A percentile compares a stretch with the other conserved stretches of the same genome.
phyloP scores from a whole-genome alignment of 1,140 invertebrate species.

The Brevipalpus yothersi region DNA sequence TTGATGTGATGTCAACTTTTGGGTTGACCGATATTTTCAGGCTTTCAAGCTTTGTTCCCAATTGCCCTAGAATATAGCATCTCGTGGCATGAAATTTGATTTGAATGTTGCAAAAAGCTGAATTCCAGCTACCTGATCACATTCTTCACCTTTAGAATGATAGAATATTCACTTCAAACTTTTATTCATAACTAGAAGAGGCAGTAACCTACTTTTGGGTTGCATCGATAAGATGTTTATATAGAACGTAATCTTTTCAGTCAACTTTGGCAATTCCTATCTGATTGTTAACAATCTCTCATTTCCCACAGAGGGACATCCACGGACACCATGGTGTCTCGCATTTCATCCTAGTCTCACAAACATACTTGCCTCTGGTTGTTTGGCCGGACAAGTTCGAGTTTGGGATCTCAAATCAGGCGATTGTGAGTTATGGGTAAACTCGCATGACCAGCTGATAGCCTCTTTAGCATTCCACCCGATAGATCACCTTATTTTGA shows the following conservation, averaged over 20 bases:
- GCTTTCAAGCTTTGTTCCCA: no score
- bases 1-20: no score
- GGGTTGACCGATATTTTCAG: no score
- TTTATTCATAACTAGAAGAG: neutral
- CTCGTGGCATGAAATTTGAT: no score
- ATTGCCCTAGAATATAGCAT: no score
- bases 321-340: constrained; percentile 70
- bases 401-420: constrained; percentile 73
- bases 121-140: no score
- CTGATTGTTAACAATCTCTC: no score
- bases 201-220: no score
- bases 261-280: neutral
- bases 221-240: no score
- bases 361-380: constrained; percentile 61
- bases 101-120: no score
- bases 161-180: neutral
- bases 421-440: constrained; percentile 49
- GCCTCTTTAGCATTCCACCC: constrained; percentile 69
- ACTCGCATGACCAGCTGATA: constrained; percentile 37
- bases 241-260: neutral
- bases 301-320: constrained; percentile 34
- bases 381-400: constrained; percentile 62
- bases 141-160: no score
- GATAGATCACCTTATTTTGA: constrained; percentile 47
- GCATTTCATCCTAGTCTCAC: constrained; percentile 64